These are phyloP conservation scores for Coracopsis vasa DNA, from an alignment of 2,113 vertebrate genomes.

Conservation along the genomic window DNA sequence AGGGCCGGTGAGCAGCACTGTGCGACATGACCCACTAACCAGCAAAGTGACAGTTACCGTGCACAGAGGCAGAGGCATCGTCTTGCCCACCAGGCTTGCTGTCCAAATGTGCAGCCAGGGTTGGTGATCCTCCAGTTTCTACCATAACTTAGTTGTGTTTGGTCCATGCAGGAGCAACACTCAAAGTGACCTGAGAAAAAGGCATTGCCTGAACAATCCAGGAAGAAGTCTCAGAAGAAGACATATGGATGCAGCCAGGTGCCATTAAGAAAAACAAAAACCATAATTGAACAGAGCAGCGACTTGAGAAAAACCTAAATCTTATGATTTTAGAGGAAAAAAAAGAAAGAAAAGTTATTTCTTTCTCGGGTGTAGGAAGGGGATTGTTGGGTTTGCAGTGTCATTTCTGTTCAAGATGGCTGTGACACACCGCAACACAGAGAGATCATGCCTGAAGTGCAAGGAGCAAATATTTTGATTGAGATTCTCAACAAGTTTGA, in stretches of 20 bases:
- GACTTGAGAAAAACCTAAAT: neutral
- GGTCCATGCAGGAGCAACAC: neutral
- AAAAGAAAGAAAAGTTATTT: neutral
- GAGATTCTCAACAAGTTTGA: slow-evolving; percentile 15
- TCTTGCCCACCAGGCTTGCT: neutral
- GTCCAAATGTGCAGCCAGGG: neutral
- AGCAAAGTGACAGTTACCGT: neutral
- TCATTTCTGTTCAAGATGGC: neutral
- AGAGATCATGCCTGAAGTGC: neutral
- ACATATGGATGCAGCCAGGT: neutral
- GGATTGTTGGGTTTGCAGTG: neutral
- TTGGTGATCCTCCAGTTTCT: neutral
- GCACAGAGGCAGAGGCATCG: neutral
- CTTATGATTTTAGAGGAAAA: neutral
- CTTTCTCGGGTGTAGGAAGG: neutral
- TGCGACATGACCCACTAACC: neutral
- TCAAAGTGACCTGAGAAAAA: neutral
- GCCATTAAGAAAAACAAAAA: neutral
- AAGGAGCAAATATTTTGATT: slow-evolving; percentile 39
- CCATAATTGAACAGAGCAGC: neutral
- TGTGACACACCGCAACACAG: neutral
- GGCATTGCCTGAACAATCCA: neutral
- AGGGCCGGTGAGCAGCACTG: neutral
- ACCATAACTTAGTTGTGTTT: neutral
- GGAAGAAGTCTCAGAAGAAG: neutral